These are phyloP conservation scores for Crossaster papposus DNA, from an alignment of 53 echinoderm and acorn worm genomes.

Conservation along the genomic window DNA sequence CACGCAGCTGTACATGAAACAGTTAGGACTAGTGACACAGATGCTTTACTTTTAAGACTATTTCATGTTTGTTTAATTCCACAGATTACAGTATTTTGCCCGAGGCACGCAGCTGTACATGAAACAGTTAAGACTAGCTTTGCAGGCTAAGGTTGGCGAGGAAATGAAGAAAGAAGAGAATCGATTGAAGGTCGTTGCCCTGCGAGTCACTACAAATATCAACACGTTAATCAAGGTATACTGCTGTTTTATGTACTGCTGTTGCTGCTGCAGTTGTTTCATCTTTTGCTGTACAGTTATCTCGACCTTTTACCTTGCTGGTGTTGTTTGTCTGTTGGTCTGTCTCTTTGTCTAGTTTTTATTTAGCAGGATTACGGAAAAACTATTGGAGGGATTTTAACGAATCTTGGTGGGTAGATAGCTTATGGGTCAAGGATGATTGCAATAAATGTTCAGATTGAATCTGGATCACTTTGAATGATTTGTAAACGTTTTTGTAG, in stretches of 20 bases:
- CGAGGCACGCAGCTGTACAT: conserved; percentile 91
- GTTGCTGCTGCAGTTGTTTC: background rate
- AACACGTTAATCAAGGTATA: conserved; percentile 91
- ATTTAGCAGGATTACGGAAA: too few relatives aligned
- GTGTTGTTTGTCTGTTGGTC: background rate
- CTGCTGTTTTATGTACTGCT: background rate
- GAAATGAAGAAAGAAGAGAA: conserved; percentile 94
- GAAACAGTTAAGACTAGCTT: conserved; percentile 89
- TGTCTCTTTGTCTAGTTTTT: background rate
- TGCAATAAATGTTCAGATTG: too few relatives aligned
- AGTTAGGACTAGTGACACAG: background rate
- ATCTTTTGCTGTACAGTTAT: background rate
- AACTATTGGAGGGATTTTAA: too few relatives aligned
- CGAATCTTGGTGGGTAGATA: too few relatives aligned
- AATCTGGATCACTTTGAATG: too few relatives aligned
- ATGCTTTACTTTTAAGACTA: background rate
- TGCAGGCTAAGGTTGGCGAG: conserved; percentile 82
- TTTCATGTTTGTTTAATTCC: background rate
- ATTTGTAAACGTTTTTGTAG: too few relatives aligned
- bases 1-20: background rate
- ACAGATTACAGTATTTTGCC: conserved; percentile 97
- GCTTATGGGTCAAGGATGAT: too few relatives aligned
- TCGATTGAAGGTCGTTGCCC: conserved; percentile 89
- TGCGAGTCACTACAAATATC: conserved; percentile 92
- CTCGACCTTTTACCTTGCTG: background rate